Evolutionary conservation across 1,140 invertebrate species (phyloP).

Genomic region (Philotrypesis tridentata): DNA sequence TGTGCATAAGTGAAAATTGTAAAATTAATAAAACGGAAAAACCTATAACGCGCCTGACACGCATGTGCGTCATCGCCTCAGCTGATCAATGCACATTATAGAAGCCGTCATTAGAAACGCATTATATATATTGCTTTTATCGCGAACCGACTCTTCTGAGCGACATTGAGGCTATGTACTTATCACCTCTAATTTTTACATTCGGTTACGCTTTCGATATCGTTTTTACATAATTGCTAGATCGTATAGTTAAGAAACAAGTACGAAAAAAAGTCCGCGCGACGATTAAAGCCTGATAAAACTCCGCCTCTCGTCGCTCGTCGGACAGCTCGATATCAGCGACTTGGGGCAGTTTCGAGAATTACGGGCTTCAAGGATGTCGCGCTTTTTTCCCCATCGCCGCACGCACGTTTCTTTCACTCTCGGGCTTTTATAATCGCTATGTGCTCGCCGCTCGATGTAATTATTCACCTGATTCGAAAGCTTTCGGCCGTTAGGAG

Average conservation of each 20-base stretch:
- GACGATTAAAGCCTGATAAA: slow-evolving; percentile 5
- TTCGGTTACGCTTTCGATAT: slow-evolving; percentile 10
- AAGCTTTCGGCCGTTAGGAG: slow-evolving; percentile 14
- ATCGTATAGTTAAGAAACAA: neutral
- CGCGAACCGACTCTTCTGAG: neutral
- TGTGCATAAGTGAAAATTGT: too few species aligned
- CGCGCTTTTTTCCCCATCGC: neutral
- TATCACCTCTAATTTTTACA: slow-evolving; percentile 35
- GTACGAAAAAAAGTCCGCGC: slow-evolving; percentile 12
- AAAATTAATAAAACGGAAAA: slow-evolving; percentile 5
- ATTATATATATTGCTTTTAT: slow-evolving; percentile 44
- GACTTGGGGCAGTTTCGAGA: slow-evolving; percentile 5
- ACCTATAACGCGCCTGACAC: neutral
- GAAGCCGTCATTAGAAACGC: slow-evolving; percentile 14
- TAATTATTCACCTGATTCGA: neutral
- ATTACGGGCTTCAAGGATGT: neutral
- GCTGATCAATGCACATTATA: neutral
- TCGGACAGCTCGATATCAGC: slow-evolving; percentile 12
- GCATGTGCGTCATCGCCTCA: neutral
- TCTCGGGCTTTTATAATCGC: neutral
- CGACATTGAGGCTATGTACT: slow-evolving; percentile 14
- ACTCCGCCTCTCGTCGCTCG: too few species aligned
- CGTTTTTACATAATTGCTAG: slow-evolving; percentile 44
- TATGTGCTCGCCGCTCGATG: too few species aligned
- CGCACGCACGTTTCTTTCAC: neutral